Percentiles rank a stretch among this genome's conserved stretches.
Conservation (phyloP, 1,140 invertebrate species). For the Planococcus citri region DNA sequence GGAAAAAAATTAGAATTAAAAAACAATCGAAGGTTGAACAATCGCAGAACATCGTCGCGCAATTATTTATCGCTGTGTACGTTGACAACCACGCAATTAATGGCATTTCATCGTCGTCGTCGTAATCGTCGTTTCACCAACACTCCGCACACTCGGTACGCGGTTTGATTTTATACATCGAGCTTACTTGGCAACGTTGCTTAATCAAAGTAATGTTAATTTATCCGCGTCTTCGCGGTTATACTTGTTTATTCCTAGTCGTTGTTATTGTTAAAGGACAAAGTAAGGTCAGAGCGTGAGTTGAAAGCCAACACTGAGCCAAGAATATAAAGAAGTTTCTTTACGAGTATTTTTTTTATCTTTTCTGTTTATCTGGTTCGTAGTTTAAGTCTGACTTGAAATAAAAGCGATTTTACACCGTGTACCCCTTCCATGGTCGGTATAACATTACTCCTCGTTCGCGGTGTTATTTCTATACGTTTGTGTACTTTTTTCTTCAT, state of each 20-base stretch:
- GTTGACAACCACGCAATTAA: slow-evolving; percentile 1
- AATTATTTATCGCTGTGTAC: background rate
- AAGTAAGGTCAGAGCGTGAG: slow-evolving; percentile 17
- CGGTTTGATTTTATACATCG: background rate
- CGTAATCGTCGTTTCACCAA: too few relatives aligned
- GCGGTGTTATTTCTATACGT: too few relatives aligned
- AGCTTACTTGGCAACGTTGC: background rate
- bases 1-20: too few relatives aligned
- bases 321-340: slow-evolving; percentile 16
- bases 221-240: slow-evolving; percentile 17
- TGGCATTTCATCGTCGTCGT: background rate
- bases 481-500: too few relatives aligned
- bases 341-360: slow-evolving; percentile 13
- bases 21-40: slow-evolving; percentile 1
- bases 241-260: slow-evolving; percentile 17
- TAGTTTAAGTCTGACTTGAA: background rate
- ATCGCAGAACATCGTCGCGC: background rate
- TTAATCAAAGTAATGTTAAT: slow-evolving; percentile 20
- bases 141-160: too few relatives aligned
- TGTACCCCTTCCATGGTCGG: background rate
- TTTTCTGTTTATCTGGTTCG: slow-evolving; percentile 9
- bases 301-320: slow-evolving; percentile 13
- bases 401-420: background rate
- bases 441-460: too few relatives aligned
- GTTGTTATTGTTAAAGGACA: slow-evolving; percentile 19